phyloP scores from a whole-genome alignment of 2,113 vertebrate species.

The Symphodus melops region DNA sequence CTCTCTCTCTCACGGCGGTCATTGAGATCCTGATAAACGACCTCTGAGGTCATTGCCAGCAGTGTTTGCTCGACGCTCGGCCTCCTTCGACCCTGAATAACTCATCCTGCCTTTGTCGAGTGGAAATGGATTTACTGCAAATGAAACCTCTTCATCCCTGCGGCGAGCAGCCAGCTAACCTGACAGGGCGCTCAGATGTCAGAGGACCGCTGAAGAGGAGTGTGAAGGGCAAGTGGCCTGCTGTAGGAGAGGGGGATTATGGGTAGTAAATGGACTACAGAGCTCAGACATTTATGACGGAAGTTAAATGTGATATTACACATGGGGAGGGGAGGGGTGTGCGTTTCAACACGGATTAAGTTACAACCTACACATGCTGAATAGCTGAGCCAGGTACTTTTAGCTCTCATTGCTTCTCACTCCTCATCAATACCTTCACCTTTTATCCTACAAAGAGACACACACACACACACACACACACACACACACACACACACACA shows the following conservation, averaged over 20 bases:
- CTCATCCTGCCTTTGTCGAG: conserved; percentile 46
- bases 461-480: conserved; percentile 21
- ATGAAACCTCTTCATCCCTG: conserved; percentile 28
- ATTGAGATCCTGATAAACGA: conserved; percentile 55
- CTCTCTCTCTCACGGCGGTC: conserved; percentile 59
- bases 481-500: conserved; percentile 20
- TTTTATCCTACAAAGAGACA: conserved; percentile 34
- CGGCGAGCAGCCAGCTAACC: conserved; percentile 9
- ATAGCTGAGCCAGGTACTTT: conserved; percentile 54
- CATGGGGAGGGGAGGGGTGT: not conserved
- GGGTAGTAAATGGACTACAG: conserved; percentile 22
- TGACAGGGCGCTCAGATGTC: conserved; percentile 26
- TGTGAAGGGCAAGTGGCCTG: conserved; percentile 30
- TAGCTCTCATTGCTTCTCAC: conserved; percentile 18
- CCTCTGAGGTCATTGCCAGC: conserved; percentile 58
- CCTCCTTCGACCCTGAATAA: conserved; percentile 33
- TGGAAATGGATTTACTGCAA: conserved; percentile 51
- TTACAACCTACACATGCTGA: conserved; percentile 50
- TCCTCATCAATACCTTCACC: conserved; percentile 55
- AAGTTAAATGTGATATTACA: conserved; percentile 14
- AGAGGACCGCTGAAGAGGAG: conserved; percentile 4
- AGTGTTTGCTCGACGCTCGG: conserved; percentile 41
- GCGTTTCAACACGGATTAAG: conserved; percentile 40
- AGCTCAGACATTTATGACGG: not conserved
- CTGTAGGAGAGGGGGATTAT: conserved; percentile 1